Conservation (phyloP, 2,888 invertebrate genomes). For the Drosophila birchii region DNA sequence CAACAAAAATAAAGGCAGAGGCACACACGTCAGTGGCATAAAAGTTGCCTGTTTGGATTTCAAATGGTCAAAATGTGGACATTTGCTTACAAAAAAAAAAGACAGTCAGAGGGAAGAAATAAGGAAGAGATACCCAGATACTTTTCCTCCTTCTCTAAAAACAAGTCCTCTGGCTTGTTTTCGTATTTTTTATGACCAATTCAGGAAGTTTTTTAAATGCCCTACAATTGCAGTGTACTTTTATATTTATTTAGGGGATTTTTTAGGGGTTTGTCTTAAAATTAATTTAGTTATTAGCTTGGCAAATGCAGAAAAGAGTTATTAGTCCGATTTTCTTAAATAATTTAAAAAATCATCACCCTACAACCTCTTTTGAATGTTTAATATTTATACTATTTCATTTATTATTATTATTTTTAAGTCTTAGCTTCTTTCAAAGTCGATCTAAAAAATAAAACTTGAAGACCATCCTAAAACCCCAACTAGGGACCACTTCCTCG, state of each 20-base stretch:
- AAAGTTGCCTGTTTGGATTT: conserved; percentile 79
- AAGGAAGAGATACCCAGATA: conserved; percentile 12
- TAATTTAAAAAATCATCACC: neutral
- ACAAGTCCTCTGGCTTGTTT: conserved; percentile 8
- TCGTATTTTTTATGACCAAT: conserved; percentile 24
- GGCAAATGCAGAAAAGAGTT: neutral
- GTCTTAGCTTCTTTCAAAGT: neutral
- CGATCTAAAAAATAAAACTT: neutral
- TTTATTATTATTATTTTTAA: neutral
- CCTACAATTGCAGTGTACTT: conserved; percentile 1
- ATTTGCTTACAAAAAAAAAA: conserved; percentile 65
- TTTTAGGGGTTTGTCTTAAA: neutral
- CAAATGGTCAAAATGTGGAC: conserved; percentile 78
- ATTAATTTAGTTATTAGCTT: neutral
- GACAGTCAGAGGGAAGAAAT: conserved; percentile 10
- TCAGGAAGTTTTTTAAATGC: conserved; percentile 14
- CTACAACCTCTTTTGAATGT: neutral
- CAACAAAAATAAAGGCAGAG: conserved; percentile 5
- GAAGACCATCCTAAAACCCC: conserved; percentile 7
- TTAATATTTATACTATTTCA: neutral
- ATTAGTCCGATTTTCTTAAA: neutral
- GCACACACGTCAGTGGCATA: conserved; percentile 70
- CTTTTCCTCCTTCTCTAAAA: neutral
- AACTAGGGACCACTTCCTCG: conserved; percentile 13
- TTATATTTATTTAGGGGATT: neutral